Evolutionary conservation across 2,113 vertebrate species (phyloP), one percentile per base, ranked within the genome.

Genomic region (Montifringilla adamsi): DNA sequence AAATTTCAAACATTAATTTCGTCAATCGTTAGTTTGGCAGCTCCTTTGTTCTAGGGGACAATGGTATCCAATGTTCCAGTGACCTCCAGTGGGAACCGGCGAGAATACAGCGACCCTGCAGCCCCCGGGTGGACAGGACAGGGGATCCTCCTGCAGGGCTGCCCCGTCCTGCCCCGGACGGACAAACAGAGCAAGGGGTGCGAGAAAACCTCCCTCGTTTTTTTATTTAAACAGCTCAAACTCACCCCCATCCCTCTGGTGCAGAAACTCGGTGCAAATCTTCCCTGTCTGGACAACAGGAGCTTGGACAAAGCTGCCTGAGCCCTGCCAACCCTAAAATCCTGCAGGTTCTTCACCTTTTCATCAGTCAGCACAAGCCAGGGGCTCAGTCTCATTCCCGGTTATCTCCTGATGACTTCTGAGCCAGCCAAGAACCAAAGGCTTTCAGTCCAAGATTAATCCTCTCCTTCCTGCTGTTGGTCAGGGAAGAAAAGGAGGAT

Each of bases 51-150:
- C 94, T 58, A 11, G 63, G 53, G 72, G 86, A 90, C 93, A 93
- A 92, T 37, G 89, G 93, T 94, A 49, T 70, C 62, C 97, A 89
- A 93, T 96, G 95, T 87, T 97, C 93, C 96, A 98, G 96, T 98
- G 98, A 97, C 98, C 97, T 98, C 98, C 95, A 97, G 98, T 90
- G 98, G 97, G 83, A n/a, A 91, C 21, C 22, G 6, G 19, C 12
- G 67, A 91, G 63, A 97, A 97, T 13, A 90, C 87, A 84, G 49
- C 15, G 46, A 14, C 21, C 27, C 72, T 79, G 39, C 92, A 89
- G 44, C 60, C 39, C n/a, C n/a, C 9, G 55, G 0, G 55, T 26
- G 4, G n/a, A 30, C 28, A 6, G 6, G 1, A 4, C 15, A 13
- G n/a, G n/a, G n/a, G n/a, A n/a, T n/a, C n/a, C n/a, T n/a, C n/a